Base-by-base conservation (phyloP, 2,888 invertebrate genomes). In the Andrena bicolor region DNA sequence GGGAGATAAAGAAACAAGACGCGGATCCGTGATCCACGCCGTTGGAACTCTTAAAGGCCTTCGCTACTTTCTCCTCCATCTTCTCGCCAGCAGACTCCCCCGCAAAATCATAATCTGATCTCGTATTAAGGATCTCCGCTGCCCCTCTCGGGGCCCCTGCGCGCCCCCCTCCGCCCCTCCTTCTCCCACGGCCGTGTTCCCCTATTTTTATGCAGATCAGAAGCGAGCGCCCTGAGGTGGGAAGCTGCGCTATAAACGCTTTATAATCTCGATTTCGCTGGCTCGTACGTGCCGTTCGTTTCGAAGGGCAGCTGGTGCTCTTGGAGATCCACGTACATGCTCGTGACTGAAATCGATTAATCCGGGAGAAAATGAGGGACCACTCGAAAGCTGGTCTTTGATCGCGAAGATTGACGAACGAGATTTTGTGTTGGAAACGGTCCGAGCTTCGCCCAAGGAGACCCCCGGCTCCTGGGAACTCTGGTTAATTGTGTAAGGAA, bases 151-250 rank as follows among this genome's bases (percentile, higher is more conserved):
- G 68, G 13, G n/a, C 61, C 56, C 73, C 79, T 79, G 76, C 78
- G 83, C 71, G 79, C 76, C 80, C 35, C 30, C 70, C 58, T 13
- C 66, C 23, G 26, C 20, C 26, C 63, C 41, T 10, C 35, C 69
- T 5, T 66, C 51, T 23, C 66, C 35, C 20, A 16, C 32, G 69
- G 30, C 74, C 78, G 41, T 74, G 82, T 89, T 90, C 90, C 90
- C 90, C 91, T 90, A 93, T 93, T 93, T 93, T 93, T 92, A 93
- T 93, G 93, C 93, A 93, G 92, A 93, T 93, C 92, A 90, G 91
- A 90, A 91, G 90, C 89, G 91, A 91, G 90, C 89, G 92, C 93
- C 93, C 90, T 81, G 90, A 92, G 93, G 92, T 92, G 92, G 90
- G 91, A 91, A 92, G 91, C 91, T 90, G 90, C 88, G 87, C 90